These are phyloP conservation scores for Acanthosepion esculentum DNA, from an alignment of 2,888 invertebrate genomes.

Conservation along the genomic window DNA sequence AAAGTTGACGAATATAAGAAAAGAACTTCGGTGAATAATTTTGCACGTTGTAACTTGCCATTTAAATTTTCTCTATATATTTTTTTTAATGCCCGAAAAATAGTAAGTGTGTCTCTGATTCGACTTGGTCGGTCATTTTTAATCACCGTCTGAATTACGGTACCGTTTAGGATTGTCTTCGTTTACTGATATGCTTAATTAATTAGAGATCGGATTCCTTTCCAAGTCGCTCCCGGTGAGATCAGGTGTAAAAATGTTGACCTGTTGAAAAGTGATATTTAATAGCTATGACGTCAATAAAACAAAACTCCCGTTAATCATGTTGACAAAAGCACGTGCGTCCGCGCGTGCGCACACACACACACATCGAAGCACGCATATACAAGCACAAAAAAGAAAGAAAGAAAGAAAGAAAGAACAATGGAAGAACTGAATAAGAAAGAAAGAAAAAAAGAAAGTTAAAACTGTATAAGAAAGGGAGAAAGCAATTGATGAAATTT, in stretches of 20 bases:
- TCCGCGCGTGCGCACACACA: background rate
- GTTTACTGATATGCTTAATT: background rate
- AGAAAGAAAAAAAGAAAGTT: no score
- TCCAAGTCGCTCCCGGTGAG: background rate
- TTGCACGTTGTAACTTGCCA: background rate
- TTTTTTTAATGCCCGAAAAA: background rate
- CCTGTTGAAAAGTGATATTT: background rate
- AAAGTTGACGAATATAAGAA: background rate
- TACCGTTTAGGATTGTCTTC: background rate
- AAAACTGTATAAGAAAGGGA: no score
- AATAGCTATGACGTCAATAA: background rate
- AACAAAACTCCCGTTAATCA: background rate
- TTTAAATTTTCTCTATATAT: background rate
- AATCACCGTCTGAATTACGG: background rate
- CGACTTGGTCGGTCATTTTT: background rate
- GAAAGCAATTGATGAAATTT: background rate
- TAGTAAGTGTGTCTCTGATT: background rate
- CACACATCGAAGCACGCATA: background rate
- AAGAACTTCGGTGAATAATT: background rate
- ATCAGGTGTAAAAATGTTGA: background rate
- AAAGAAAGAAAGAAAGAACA: background rate
- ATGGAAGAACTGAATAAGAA: no score
- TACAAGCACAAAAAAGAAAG: background rate
- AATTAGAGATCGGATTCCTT: background rate
- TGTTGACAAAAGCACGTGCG: background rate